Conservation (phyloP, 92 coral and sea anemone species). For the Blastomussa wellsi region DNA sequence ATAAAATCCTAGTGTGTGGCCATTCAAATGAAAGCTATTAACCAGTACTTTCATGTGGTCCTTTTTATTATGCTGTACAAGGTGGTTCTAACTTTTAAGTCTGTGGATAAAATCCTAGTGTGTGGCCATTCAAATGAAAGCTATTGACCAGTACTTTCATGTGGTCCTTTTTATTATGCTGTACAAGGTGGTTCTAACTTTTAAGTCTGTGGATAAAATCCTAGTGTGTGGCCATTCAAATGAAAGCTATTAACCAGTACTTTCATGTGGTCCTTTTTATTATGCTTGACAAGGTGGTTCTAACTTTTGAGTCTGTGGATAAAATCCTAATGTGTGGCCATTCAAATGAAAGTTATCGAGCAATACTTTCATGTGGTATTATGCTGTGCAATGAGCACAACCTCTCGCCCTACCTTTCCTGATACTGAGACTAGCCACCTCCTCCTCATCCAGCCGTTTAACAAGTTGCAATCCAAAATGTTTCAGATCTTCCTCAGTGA, state of each 20-base stretch:
- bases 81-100: background rate
- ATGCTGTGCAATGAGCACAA: background rate
- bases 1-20: background rate
- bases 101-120: background rate
- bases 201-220: background rate
- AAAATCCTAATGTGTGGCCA: background rate
- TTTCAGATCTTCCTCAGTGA: constrained; percentile 22
- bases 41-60: background rate
- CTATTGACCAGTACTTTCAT: background rate
- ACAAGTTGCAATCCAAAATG: constrained; percentile 37
- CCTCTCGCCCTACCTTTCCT: constrained; percentile 53
- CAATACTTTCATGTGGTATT: background rate
- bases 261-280: background rate
- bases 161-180: background rate
- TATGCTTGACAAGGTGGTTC: background rate
- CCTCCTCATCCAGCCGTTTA: background rate
- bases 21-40: background rate
- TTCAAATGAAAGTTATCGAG: background rate
- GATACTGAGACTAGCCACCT: constrained; percentile 4
- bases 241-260: background rate
- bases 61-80: background rate
- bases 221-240: background rate
- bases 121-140: background rate
- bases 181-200: background rate
- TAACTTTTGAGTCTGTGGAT: background rate